Conservation (phyloP, 35 echinoderm and acorn worm species). For the Apostichopus japonicus region DNA sequence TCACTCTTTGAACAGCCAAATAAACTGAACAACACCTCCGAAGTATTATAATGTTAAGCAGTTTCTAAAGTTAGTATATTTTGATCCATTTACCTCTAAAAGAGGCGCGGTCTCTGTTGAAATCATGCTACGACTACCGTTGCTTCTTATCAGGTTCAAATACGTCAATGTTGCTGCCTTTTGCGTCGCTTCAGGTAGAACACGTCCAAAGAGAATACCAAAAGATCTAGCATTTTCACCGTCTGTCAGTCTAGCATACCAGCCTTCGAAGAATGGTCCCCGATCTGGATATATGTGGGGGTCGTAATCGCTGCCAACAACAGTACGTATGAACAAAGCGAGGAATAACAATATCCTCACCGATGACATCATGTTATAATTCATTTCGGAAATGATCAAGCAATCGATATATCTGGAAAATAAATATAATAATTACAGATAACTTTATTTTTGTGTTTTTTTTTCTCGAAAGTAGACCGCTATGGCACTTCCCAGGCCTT, state of each 20-base stretch:
- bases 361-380: neutral
- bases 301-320: conserved; percentile 62
- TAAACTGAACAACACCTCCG: too few species aligned
- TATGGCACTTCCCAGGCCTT: too few species aligned
- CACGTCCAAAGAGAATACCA: conserved; percentile 83
- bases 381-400: too few species aligned
- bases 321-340: neutral
- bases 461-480: too few species aligned
- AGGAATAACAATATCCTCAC: neutral
- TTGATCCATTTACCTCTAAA: neutral
- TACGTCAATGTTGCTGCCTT: conserved; percentile 38
- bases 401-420: too few species aligned
- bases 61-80: too few species aligned
- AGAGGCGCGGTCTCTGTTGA: conserved; percentile 63
- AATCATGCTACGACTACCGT: conserved; percentile 42
- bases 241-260: conserved; percentile 85
- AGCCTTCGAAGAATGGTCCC: conserved; percentile 88
- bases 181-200: conserved; percentile 18
- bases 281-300: conserved; percentile 76
- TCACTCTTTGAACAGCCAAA: too few species aligned
- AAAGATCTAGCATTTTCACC: conserved; percentile 50
- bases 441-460: too few species aligned
- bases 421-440: too few species aligned
- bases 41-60: too few species aligned
- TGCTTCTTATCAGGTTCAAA: conserved; percentile 62